Evolutionary conservation across 2,113 vertebrate genomes (phyloP), one percentile per base, ranked within the genome.

Genomic region (Sinocyclocheilus anophthalmus): DNA sequence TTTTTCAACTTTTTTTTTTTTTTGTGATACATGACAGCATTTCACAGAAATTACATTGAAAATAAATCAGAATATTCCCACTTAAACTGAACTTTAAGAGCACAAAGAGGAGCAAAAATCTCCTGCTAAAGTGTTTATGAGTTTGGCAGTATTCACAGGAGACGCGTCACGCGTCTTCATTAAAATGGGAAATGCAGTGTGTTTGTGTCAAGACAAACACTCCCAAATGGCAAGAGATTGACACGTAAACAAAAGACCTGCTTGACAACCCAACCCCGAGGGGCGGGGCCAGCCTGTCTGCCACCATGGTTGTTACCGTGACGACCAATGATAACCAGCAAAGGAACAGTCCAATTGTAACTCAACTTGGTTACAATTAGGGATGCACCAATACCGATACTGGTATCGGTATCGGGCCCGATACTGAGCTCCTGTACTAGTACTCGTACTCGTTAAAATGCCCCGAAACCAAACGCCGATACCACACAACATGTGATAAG

Each of bases 221-320:
- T 82, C 63, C 83, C 85, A 81, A 22, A 30, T 76, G 87, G 82
- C 48, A 37, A 26, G 70, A 37, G 39, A 65, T 7, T 45, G 67
- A 70, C 55, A 76, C 37, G 18, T 37, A 79, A 63, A 76, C 84
- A 83, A 70, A 85, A 77, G 69, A 67, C 18, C 37, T 11, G 26
- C 42, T 69, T 45, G 65, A 48, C 55, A 45, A 76, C 50, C 13
- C 14, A 61, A 37, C 72, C 85, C 57, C 2, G 2, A 26, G 76
- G 81, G 85, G 69, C 3, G 45, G 37, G 57, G 18, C 65, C 70
- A 82, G 45, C 50, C 63, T 26, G 78, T 85, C 76, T 67, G 69
- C 84, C 77, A 72, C 85, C 63, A 85, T 50, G 77, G 72, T 80
- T 45, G 69, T 87, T 87, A 69, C 69, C n/a, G 20, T 84, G 76